phyloP scores from a whole-genome alignment of 2,888 invertebrate species.

The Biston betularia region DNA sequence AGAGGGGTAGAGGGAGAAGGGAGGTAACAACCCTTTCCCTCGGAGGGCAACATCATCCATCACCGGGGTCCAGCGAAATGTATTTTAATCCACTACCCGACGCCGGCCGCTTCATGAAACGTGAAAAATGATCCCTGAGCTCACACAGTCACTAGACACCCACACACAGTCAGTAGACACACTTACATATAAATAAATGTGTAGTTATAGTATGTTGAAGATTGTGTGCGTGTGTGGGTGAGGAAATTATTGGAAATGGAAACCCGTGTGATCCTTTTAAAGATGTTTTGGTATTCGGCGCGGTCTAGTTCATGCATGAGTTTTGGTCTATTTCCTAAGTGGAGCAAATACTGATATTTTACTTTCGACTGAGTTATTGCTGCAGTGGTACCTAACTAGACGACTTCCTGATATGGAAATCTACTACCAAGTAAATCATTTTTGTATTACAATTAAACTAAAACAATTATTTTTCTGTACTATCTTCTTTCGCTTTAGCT shows the following conservation, averaged over 20 bases:
- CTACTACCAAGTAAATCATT: no score
- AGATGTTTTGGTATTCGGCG: slow-evolving; percentile 34
- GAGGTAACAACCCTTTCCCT: slow-evolving; percentile 74
- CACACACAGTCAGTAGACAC: no score
- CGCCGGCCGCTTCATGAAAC: slow-evolving; percentile 82
- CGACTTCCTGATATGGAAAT: no score
- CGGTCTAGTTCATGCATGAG: slow-evolving; percentile 33
- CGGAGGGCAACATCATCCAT: slow-evolving; percentile 70
- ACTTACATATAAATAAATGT: slow-evolving; percentile 23
- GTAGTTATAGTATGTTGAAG: neutral
- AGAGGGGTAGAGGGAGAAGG: slow-evolving; percentile 31
- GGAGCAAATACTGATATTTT: slow-evolving; percentile 12
- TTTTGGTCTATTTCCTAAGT: slow-evolving; percentile 5
- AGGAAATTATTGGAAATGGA: slow-evolving; percentile 27
- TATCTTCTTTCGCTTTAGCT: slow-evolving; percentile 1
- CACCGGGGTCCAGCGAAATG: slow-evolving; percentile 79
- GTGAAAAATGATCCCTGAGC: slow-evolving; percentile 82
- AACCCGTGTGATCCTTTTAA: slow-evolving; percentile 30
- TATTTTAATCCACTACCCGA: slow-evolving; percentile 84
- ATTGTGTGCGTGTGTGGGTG: slow-evolving; percentile 21
- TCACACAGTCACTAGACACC: slow-evolving; percentile 59
- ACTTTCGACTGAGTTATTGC: slow-evolving; percentile 3
- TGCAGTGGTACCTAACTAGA: no score
- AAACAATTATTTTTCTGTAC: slow-evolving; percentile 1
- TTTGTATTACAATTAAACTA: no score